phyloP scores from a whole-genome alignment of 2,888 invertebrate genomes.

The Ptychoptera albimana region DNA sequence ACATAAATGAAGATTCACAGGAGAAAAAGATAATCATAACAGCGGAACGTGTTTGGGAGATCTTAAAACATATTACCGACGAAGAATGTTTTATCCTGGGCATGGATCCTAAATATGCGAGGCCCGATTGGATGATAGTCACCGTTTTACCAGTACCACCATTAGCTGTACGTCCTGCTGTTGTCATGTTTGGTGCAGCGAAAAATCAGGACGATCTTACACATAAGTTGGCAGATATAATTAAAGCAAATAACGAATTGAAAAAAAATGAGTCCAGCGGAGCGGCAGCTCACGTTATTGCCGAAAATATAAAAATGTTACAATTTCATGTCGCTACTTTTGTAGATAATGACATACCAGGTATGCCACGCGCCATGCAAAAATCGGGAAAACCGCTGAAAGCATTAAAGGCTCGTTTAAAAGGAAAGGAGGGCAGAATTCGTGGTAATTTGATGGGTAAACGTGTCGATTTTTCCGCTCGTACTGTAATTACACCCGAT shows the following conservation, averaged over 20 bases:
- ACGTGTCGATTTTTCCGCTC: slow-evolving; percentile 97
- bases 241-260: slow-evolving; percentile 94
- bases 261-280: slow-evolving; percentile 90
- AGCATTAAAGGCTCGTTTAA: slow-evolving; percentile 88
- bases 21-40: slow-evolving; percentile 87
- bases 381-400: slow-evolving; percentile 98
- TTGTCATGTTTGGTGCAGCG: slow-evolving; percentile 94
- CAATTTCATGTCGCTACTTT: slow-evolving; percentile 98
- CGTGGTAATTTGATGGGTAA: slow-evolving; percentile 99
- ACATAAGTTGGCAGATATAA: slow-evolving; percentile 95
- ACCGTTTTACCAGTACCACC: slow-evolving; percentile 97
- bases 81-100: slow-evolving; percentile 89
- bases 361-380: slow-evolving; percentile 94
- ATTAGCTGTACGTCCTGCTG: slow-evolving; percentile 88
- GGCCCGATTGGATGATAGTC: slow-evolving; percentile 99
- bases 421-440: slow-evolving; percentile 98
- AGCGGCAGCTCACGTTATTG: slow-evolving; percentile 92
- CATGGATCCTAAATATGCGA: slow-evolving; percentile 93
- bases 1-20: slow-evolving; percentile 95
- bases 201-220: slow-evolving; percentile 98
- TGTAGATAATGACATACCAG: slow-evolving; percentile 98
- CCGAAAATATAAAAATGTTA: slow-evolving; percentile 92
- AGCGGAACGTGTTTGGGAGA: slow-evolving; percentile 94
- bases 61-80: slow-evolving; percentile 87
- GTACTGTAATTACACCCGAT: slow-evolving; percentile 96